Evolutionary conservation across 2,797 vertebrate species (phyloP), one percentile per base, ranked within the genome.

Genomic region (Sebastes vulpes): DNA sequence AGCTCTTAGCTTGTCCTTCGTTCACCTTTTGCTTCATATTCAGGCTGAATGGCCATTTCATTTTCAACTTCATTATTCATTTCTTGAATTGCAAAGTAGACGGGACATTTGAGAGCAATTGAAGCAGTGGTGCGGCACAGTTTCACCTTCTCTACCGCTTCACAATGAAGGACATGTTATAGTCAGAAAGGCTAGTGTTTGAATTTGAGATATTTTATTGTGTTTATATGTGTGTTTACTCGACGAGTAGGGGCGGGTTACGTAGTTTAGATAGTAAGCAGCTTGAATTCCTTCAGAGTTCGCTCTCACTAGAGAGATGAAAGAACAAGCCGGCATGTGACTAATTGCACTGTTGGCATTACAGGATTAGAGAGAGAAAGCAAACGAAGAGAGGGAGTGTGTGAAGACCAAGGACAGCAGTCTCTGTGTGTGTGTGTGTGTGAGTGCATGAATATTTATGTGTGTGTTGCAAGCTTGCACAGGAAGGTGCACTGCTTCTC

Each of bases 271-370:
- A 85, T 78, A 64, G 79, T 52, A 58, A 89, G 79, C 58, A 57
- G 28, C 89, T 71, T 79, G 75, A 83, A 88, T 90, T 90, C 77
- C 84, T 89, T 65, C 81, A 72, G 81, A 80, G 79, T 79, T 76
- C 8, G 11, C 68, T 78, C 71, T 79, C 56, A 66, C 78, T 70
- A 59, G 61, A 84, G 79, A 84, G 86, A 93, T 93, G 87, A 93
- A 92, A 92, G 92, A 87, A 89, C 82, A 76, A 88, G 79, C 65
- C 56, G 20, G 78, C 84, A 92, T 91, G 87, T 88, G 86, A 92
- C 89, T 89, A 90, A 94, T 89, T 91, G 78, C 85, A 76, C 77
- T 87, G 85, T 88, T 84, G 82, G 87, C 81, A 81, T 91, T 89
- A 86, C 83, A 88, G 90, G 90, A 94, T 93, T 92, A 85, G 75